Conservation (phyloP, 2,888 invertebrate genomes). For the Spilosoma lubricipeda region DNA sequence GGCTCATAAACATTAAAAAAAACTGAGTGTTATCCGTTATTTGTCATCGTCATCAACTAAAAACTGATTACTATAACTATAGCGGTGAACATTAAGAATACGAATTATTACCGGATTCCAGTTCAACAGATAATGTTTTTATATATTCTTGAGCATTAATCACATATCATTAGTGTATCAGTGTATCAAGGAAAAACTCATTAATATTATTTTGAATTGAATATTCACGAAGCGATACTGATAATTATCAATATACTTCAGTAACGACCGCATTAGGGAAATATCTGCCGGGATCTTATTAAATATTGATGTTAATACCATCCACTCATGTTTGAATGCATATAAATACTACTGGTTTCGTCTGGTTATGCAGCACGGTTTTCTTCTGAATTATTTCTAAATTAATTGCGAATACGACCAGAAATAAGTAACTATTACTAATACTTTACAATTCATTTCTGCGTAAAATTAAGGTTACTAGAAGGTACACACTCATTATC, state of each 20-base stretch:
- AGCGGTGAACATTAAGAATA: not conserved
- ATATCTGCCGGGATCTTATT: conserved; percentile 68
- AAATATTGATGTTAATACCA: conserved; percentile 66
- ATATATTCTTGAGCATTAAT: not conserved
- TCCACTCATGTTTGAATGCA: conserved; percentile 26
- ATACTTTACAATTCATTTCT: too few relatives aligned
- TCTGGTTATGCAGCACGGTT: not conserved
- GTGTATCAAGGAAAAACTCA: conserved; percentile 3
- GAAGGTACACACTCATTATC: too few relatives aligned
- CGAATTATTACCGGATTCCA: not conserved
- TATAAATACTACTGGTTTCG: conserved; percentile 15
- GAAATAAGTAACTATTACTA: too few relatives aligned
- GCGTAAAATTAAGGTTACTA: too few relatives aligned
- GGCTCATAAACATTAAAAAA: too few relatives aligned
- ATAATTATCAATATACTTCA: conserved; percentile 82
- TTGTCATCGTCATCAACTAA: not conserved
- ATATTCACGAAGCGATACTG: conserved; percentile 67
- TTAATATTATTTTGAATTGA: conserved; percentile 51
- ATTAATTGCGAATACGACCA: not conserved
- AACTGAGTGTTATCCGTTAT: not conserved
- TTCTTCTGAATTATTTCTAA: not conserved
- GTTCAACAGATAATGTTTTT: not conserved
- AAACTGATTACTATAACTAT: not conserved
- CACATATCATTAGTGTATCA: not conserved
- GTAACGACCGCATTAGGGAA: conserved; percentile 79